Conservation (phyloP, 2,113 vertebrate genomes). For the Labeo catla region DNA sequence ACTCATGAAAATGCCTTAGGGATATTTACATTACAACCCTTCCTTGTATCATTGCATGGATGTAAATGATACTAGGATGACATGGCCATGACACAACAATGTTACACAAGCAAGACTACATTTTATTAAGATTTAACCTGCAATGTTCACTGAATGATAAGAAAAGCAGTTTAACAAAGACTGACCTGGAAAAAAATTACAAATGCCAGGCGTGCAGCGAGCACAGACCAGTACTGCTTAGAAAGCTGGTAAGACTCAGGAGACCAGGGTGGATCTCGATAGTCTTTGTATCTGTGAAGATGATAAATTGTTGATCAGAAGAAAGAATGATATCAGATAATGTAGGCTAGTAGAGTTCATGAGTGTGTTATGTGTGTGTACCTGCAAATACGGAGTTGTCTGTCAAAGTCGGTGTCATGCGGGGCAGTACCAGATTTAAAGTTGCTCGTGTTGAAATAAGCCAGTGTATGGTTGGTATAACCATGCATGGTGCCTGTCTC, state of each 20-base stretch:
- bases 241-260: conserved; percentile 88
- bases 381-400: conserved; percentile 91
- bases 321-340: neutral
- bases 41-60: neutral
- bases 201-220: conserved; percentile 92
- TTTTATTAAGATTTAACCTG: neutral
- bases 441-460: conserved; percentile 94
- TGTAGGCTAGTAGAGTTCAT: neutral
- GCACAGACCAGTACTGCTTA: conserved; percentile 93
- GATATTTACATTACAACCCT: neutral
- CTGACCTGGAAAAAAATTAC: conserved; percentile 97
- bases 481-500: conserved; percentile 91
- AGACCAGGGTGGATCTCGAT: conserved; percentile 94
- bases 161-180: neutral
- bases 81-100: neutral
- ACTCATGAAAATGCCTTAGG: neutral
- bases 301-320: neutral
- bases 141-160: neutral
- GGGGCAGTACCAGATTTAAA: conserved; percentile 88
- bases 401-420: conserved; percentile 80
- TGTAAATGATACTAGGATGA: neutral
- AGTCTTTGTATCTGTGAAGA: conserved; percentile 90
- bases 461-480: conserved; percentile 93
- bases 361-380: conserved; percentile 57
- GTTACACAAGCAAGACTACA: neutral